A percentile compares a stretch with the other conserved stretches of the same genome.
Conservation (phyloP, 92 coral and sea anemone species). For the Metridium senile region DNA sequence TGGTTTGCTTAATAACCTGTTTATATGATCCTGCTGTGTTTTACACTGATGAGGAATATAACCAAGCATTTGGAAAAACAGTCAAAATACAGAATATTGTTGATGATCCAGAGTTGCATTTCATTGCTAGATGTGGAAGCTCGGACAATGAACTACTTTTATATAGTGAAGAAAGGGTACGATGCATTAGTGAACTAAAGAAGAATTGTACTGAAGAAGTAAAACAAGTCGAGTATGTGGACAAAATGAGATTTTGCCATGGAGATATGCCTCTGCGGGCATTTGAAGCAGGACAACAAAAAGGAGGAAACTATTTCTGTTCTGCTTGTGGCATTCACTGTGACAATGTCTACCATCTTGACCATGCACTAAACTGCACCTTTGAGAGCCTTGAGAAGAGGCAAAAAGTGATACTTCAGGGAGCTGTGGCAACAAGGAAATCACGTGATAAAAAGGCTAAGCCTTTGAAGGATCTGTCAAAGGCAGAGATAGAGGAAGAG, state of each 20-base stretch:
- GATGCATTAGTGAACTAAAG: conserved; percentile 22
- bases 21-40: conserved; percentile 45
- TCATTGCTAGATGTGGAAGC: conserved; percentile 31
- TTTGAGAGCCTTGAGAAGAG: conserved; percentile 24
- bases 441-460: conserved; percentile 33
- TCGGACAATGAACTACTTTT: conserved; percentile 39
- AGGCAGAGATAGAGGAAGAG: conserved; percentile 38
- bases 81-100: conserved; percentile 25
- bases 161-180: conserved; percentile 40
- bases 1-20: conserved; percentile 32
- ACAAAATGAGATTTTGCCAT: conserved; percentile 43
- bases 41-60: conserved; percentile 37
- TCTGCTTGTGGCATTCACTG: conserved; percentile 50
- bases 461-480: conserved; percentile 36
- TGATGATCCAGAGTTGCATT: conserved; percentile 40
- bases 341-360: conserved; percentile 40
- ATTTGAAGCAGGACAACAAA: conserved; percentile 54
- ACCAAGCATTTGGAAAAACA: conserved; percentile 16
- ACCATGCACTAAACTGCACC: conserved; percentile 42
- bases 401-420: conserved; percentile 41
- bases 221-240: not conserved
- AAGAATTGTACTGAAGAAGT: not conserved
- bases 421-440: conserved; percentile 32
- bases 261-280: conserved; percentile 49
- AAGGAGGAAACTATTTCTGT: conserved; percentile 62